Evolutionary conservation across 2,797 vertebrate species (phyloP).

Genomic region (Steatocranus sp.): DNA sequence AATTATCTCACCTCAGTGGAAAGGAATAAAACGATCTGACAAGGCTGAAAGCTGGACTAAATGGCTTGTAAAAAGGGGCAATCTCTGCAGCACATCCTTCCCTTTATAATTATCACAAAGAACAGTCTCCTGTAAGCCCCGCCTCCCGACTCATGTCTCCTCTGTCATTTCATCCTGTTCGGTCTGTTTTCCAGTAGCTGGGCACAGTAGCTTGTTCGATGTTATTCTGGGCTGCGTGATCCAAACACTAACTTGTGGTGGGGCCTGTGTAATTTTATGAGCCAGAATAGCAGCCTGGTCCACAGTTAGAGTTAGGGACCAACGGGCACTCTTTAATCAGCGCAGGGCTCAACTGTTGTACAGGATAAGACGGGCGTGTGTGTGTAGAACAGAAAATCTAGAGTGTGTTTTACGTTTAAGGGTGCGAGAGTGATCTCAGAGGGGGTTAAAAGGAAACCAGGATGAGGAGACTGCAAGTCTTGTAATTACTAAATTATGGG

Average conservation of each 20-base stretch:
- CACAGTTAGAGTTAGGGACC: neutral
- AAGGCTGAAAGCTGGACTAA: slow-evolving; percentile 1
- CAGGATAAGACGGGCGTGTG: neutral
- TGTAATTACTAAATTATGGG: slow-evolving; percentile 43
- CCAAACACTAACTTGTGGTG: slow-evolving; percentile 39
- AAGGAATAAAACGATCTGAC: slow-evolving; percentile 1
- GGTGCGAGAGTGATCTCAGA: neutral
- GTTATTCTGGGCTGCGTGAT: slow-evolving; percentile 39
- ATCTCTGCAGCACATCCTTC: neutral
- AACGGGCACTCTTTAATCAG: slow-evolving; percentile 39
- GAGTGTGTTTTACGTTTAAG: neutral
- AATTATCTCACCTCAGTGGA: slow-evolving; percentile 18
- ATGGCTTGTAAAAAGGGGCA: neutral
- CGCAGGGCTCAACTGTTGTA: neutral
- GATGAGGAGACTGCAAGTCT: slow-evolving; percentile 16
- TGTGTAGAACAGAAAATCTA: neutral
- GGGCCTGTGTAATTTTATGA: slow-evolving; percentile 42
- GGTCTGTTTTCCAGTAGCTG: neutral
- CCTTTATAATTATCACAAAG: slow-evolving; percentile 25
- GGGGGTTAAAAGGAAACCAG: neutral
- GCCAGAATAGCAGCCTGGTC: slow-evolving; percentile 41
- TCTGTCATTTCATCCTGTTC: slow-evolving; percentile 24
- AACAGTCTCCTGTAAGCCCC: neutral
- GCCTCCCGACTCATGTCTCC: neutral
- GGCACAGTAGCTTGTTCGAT: slow-evolving; percentile 9